Conservation (phyloP, 2,888 invertebrate species). For the Flexamia atlantica region DNA sequence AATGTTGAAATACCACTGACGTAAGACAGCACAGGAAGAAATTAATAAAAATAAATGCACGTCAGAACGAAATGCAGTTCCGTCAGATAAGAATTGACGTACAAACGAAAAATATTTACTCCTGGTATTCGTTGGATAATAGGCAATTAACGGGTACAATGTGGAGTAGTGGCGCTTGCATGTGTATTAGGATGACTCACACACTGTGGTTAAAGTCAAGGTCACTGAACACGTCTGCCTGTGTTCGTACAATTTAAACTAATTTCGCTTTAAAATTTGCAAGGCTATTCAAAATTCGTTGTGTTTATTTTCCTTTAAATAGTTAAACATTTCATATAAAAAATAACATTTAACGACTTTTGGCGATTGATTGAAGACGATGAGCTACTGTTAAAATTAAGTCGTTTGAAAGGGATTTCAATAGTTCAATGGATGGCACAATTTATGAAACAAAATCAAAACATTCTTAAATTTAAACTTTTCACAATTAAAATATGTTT, state of each 20-base stretch:
- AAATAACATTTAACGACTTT: no score
- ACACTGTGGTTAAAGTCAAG: background rate
- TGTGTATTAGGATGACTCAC: constrained; percentile 31
- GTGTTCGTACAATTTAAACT: background rate
- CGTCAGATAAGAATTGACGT: background rate
- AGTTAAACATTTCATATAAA: no score
- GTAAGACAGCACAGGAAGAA: no score
- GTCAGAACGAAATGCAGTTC: background rate
- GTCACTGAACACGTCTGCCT: background rate
- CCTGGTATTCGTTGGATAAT: background rate
- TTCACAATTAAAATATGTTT: no score
- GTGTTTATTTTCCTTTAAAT: no score
- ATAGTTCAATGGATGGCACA: no score
- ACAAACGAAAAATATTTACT: background rate
- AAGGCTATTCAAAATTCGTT: background rate
- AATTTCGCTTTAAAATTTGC: background rate
- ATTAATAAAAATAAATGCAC: background rate
- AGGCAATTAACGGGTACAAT: constrained; percentile 13
- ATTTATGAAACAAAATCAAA: no score
- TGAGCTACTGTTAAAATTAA: no score
- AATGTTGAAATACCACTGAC: no score
- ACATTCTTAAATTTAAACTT: no score
- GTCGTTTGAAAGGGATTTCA: no score
- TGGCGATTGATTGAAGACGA: no score
- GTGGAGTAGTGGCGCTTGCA: constrained; percentile 6